Evolutionary conservation across 35 echinoderm and acorn worm species (phyloP), one percentile per base, ranked within the genome.

Genomic region (Apostichopus japonicus): DNA sequence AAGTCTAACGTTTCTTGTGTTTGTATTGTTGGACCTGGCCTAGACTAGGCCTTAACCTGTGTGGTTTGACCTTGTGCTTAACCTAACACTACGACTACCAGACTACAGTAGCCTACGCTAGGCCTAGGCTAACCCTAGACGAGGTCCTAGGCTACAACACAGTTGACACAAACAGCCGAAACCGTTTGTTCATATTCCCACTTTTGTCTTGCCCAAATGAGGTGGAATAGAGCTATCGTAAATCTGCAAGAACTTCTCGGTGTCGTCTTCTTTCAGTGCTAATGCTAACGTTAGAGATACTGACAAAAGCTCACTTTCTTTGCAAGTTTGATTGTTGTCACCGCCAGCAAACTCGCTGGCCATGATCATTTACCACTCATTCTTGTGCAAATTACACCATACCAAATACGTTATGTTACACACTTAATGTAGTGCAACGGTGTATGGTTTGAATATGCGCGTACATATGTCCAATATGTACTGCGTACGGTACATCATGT

Each of bases 221-320:
- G 15, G 6, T 84, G 81, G 81, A 84, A 84, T 84, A 11, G 81
- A 56, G 23, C 55, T 84, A 57, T 84, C 81, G 24, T 84, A 84
- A 84, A 84, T 84, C 54, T 84, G 54, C 54, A 55, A n/a, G n/a
- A 84, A 84, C 81, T 57, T 84, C 9, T 84, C 54, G 7, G 81
- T 54, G 53, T 84, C 81, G 6, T 51, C 55, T 24, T 57, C 17
- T 84, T 84, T 58, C 24, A 84, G 54, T 58, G 81, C 56, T 54
- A 84, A 15, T 58, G 81, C 56, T 54, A 84, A 15, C 17, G 81
- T 54, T 23, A 84, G 55, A 16, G 81, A 84, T 57, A 57, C 57
- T n/a, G 81, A 21, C 54, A 84, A 17, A n/a, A 55, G 81, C 23
- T 84, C 81, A 57, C 23, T 84, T n/a, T 84, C 81, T 17, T n/a